phyloP scores from a whole-genome alignment of 2,888 invertebrate genomes.

The Conomelus anceps region DNA sequence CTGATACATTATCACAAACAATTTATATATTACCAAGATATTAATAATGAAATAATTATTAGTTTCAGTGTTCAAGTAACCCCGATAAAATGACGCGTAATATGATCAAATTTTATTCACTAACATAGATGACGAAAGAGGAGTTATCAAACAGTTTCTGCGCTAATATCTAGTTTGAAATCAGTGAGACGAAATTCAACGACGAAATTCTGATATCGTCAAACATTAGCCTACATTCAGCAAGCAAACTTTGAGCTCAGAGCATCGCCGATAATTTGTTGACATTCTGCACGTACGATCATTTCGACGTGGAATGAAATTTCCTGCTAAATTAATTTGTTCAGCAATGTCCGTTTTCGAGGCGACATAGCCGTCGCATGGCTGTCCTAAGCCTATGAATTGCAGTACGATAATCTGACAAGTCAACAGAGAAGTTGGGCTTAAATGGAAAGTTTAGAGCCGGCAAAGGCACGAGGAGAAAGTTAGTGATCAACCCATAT shows the following conservation, averaged over 20 bases:
- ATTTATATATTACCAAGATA: background rate
- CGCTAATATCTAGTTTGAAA: background rate
- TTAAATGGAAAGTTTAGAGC: background rate
- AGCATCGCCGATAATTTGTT: background rate
- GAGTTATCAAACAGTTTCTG: background rate
- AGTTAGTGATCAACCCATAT: background rate
- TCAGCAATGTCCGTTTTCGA: too few relatives aligned
- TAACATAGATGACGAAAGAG: too few relatives aligned
- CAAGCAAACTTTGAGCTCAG: background rate
- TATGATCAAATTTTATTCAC: background rate
- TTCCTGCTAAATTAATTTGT: background rate
- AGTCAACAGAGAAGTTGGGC: background rate
- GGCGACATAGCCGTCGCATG: too few relatives aligned
- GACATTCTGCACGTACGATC: background rate
- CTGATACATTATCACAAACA: background rate
- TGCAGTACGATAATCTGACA: background rate
- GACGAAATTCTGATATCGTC: background rate
- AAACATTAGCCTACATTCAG: too few relatives aligned
- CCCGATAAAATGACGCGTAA: background rate
- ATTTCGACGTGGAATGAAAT: background rate
- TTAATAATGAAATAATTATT: background rate
- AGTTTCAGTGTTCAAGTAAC: background rate
- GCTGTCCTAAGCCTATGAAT: background rate
- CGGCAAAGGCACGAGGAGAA: background rate
- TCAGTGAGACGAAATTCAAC: background rate